Conservation (phyloP, 2,113 vertebrate species). For the Drymodes brunneopygia region DNA sequence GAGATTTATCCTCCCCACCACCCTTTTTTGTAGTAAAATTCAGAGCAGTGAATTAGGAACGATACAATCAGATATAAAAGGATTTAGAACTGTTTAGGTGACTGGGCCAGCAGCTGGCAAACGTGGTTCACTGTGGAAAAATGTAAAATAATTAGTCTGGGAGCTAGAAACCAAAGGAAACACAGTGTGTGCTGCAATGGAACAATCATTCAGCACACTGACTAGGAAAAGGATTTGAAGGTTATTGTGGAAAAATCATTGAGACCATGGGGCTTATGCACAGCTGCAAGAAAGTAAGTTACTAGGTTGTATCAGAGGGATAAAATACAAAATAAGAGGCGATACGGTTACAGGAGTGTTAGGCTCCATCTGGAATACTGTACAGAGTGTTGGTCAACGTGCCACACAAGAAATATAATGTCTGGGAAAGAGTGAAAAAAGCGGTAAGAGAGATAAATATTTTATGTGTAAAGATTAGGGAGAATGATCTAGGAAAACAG, state of each 20-base stretch:
- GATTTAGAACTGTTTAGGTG: conserved; percentile 68
- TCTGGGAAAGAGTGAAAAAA: neutral
- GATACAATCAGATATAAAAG: conserved; percentile 51
- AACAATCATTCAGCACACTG: conserved; percentile 78
- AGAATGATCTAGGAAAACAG: neutral
- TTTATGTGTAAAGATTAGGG: neutral
- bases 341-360: conserved; percentile 53
- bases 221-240: conserved; percentile 77
- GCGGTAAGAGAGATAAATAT: neutral
- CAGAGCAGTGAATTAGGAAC: conserved; percentile 35
- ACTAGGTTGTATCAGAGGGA: conserved; percentile 67
- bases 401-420: conserved; percentile 35
- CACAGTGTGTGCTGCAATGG: conserved; percentile 44
- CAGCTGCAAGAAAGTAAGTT: conserved; percentile 78
- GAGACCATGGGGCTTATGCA: conserved; percentile 73
- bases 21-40: conserved; percentile 32
- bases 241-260: conserved; percentile 82
- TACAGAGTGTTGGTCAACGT: conserved; percentile 4
- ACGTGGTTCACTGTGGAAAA: conserved; percentile 75
- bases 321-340: conserved; percentile 73
- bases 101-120: conserved; percentile 77
- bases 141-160: conserved; percentile 81
- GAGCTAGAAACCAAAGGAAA: conserved; percentile 73
- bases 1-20: conserved; percentile 27
- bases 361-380: conserved; percentile 60